Conservation (phyloP, 2,113 vertebrate genomes). For the Himantopus leucocephalus region DNA sequence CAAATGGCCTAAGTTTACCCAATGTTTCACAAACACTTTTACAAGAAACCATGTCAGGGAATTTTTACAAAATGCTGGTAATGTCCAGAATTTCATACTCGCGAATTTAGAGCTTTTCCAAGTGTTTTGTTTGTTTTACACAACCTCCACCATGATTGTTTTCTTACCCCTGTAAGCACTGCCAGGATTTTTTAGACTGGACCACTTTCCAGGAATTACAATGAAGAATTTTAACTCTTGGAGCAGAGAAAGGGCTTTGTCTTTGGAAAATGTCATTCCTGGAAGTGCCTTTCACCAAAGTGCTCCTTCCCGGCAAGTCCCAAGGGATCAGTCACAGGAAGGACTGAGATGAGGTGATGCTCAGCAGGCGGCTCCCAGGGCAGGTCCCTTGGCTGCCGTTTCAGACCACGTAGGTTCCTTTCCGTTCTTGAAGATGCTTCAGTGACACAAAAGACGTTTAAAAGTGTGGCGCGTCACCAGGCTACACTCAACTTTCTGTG, state of each 20-base stretch:
- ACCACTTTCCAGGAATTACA: background rate
- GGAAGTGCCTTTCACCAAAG: background rate
- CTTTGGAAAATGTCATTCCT: background rate
- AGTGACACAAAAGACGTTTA: background rate
- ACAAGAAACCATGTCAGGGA: background rate
- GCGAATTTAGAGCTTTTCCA: background rate
- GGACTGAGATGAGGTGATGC: background rate
- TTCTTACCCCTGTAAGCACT: background rate
- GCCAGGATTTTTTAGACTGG: background rate
- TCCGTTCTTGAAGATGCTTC: background rate
- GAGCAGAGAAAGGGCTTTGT: background rate
- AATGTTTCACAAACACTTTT: background rate
- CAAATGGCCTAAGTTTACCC: background rate
- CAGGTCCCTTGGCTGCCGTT: fast-evolving
- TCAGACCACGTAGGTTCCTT: background rate
- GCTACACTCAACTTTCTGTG: fast-evolving
- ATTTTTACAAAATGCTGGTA: background rate
- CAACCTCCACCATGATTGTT: background rate
- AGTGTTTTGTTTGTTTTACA: background rate
- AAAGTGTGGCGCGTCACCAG: fast-evolving
- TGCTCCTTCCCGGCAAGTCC: background rate
- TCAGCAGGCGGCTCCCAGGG: background rate
- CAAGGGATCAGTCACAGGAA: background rate
- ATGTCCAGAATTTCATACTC: background rate
- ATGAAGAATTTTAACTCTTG: background rate